Conservation (phyloP, 1,140 invertebrate species). For the Apis mellifera region DNA sequence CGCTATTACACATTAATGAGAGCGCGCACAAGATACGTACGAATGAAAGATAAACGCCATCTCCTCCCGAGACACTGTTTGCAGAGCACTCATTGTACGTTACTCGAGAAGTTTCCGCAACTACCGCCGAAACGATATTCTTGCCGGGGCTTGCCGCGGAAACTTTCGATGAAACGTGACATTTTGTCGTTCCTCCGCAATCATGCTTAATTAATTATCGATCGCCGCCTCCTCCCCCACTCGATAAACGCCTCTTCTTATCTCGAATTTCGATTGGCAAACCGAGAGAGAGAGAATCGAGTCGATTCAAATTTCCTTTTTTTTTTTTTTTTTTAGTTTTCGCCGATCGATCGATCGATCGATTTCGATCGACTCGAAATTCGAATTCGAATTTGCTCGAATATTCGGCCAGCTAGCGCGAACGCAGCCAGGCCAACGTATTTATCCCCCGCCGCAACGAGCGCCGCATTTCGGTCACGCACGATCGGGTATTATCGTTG, state of each 20-base stretch:
- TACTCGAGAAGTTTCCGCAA: constrained; percentile 50
- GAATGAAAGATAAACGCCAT: constrained; percentile 60
- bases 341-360: background rate
- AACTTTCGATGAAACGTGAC: constrained; percentile 54
- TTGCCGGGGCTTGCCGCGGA: constrained; percentile 34
- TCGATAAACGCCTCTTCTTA: background rate
- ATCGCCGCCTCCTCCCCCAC: constrained; percentile 25
- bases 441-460: constrained; percentile 58
- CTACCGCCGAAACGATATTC: constrained; percentile 50
- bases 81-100: constrained; percentile 48
- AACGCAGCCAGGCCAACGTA: constrained; percentile 9
- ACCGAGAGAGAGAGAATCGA: background rate
- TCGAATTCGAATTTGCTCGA: background rate
- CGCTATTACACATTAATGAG: constrained; percentile 53
- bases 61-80: constrained; percentile 42
- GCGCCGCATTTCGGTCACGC: constrained; percentile 63
- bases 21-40: constrained; percentile 39
- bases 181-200: constrained; percentile 56
- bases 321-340: background rate
- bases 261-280: constrained; percentile 10
- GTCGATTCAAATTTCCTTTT: background rate
- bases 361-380: too few species aligned
- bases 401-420: constrained; percentile 40
- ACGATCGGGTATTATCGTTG: constrained; percentile 65
- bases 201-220: constrained; percentile 65